Evolutionary conservation across 2,888 invertebrate genomes (phyloP), one percentile per base, ranked within the genome.

Genomic region (Hydraecia micacea): DNA sequence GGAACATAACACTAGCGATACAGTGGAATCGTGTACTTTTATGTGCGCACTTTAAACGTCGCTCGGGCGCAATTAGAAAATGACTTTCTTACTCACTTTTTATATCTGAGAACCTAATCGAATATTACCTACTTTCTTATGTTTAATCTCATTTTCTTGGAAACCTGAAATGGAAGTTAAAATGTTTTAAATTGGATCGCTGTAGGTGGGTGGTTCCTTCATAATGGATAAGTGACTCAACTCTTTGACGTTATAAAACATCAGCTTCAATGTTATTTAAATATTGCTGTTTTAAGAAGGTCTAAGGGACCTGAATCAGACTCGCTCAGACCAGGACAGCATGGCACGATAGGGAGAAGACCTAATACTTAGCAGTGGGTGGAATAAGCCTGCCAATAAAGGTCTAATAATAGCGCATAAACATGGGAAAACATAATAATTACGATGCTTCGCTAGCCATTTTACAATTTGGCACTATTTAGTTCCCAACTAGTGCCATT

Each of bases 41-140:
- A 91, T 91, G 90, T 89, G 90, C 86, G 80, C 91, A 90, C 89
- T 92, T 91, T 90, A 92, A 86, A 87, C 89, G 92, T 90, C 92
- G 88, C 91, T 79, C 83, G 90, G 89, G 90, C 87, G 82, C 92
- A 92, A 93, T 93, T 93, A 93, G 87, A 91, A 88, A 91, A 92
- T 92, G 86, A 91, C 87, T 91, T 89, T 90, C 89, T 91, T 91
- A 86, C 87, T 89, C 86, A 86, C 84, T 78, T 78, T 87, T 84
- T 86, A 78, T 76, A 71, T 52, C 32, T 46, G 36, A 72, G 60
- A 73, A 74, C 62, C 73, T 88, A 86, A 88, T 86, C 83, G 75
- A 85, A 85, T 86, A 80, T 73, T 66, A 77, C 66, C 32, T 66
- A 75, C 13, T 69, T 73, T 84, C 18, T 73, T 70, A 32, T 73